phyloP scores from a whole-genome alignment of 2,888 invertebrate species.

The Drosophila hamatofila region DNA sequence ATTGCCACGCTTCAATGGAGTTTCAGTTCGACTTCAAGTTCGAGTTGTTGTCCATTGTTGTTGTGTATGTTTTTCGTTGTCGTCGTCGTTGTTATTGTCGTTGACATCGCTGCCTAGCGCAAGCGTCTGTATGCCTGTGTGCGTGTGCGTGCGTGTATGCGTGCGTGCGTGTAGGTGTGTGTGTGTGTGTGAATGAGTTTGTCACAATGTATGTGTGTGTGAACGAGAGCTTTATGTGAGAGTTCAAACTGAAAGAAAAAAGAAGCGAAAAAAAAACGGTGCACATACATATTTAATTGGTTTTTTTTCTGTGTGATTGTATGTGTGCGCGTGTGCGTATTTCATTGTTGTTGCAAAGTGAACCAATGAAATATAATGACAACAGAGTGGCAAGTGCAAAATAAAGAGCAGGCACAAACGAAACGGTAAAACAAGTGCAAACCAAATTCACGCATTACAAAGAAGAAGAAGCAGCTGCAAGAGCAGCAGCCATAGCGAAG shows the following conservation, averaged over 20 bases:
- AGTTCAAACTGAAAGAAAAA: slow-evolving; percentile 13
- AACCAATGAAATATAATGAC: slow-evolving; percentile 15
- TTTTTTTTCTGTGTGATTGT: slow-evolving; percentile 13
- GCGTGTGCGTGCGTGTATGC: background rate
- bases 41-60: slow-evolving; percentile 41
- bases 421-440: slow-evolving; percentile 23
- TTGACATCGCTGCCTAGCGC: slow-evolving; percentile 34
- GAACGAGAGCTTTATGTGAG: slow-evolving; percentile 14
- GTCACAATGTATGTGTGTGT: background rate
- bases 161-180: background rate
- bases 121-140: slow-evolving; percentile 5
- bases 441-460: slow-evolving; percentile 18
- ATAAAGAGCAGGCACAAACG: slow-evolving; percentile 9
- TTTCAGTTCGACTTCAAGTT: slow-evolving; percentile 67
- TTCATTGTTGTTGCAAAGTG: slow-evolving; percentile 19
- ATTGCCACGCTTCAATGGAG: slow-evolving; percentile 83
- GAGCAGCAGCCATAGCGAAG: slow-evolving; percentile 34
- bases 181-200: slow-evolving; percentile 5
- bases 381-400: slow-evolving; percentile 21
- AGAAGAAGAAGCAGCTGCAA: background rate
- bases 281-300: slow-evolving; percentile 30
- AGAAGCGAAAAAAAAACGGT: slow-evolving; percentile 2
- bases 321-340: background rate
- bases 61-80: slow-evolving; percentile 23
- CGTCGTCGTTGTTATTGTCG: slow-evolving; percentile 26